Conservation (phyloP, 2,797 vertebrate genomes). For the Clarias fuscus region DNA sequence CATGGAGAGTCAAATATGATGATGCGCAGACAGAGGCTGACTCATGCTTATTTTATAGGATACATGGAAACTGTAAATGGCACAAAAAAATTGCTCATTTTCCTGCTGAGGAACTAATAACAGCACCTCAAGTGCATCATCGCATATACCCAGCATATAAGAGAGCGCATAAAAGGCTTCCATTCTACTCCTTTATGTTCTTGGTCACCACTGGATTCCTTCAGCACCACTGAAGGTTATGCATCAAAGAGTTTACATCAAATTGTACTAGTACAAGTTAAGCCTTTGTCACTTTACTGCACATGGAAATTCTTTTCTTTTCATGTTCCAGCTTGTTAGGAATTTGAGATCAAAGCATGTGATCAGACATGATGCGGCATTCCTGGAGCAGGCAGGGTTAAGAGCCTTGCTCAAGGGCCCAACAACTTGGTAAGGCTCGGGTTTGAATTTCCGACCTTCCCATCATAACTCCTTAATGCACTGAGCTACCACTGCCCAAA, state of each 20-base stretch:
- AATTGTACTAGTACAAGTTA: not conserved
- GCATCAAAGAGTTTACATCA: not conserved
- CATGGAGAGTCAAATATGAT: not conserved
- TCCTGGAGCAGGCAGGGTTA: too few relatives aligned
- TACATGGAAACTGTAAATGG: too few relatives aligned
- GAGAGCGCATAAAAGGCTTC: not conserved
- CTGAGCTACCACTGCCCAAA: not conserved
- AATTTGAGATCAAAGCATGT: too few relatives aligned
- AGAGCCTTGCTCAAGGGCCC: too few relatives aligned
- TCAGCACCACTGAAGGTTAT: not conserved
- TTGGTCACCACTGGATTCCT: not conserved
- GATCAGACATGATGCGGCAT: too few relatives aligned
- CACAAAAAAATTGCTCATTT: not conserved
- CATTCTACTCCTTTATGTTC: not conserved
- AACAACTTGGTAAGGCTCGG: too few relatives aligned
- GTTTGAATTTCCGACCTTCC: too few relatives aligned
- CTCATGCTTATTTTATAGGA: not conserved
- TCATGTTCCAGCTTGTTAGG: too few relatives aligned
- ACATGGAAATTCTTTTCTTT: too few relatives aligned
- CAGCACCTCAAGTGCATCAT: not conserved
- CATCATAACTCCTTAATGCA: too few relatives aligned
- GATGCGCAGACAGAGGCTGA: not conserved
- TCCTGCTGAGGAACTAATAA: not conserved
- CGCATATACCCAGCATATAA: too few relatives aligned
- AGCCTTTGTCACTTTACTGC: too few relatives aligned